Evolutionary conservation across 2,113 vertebrate species (phyloP).

Genomic region (Lutjanus erythropterus): DNA sequence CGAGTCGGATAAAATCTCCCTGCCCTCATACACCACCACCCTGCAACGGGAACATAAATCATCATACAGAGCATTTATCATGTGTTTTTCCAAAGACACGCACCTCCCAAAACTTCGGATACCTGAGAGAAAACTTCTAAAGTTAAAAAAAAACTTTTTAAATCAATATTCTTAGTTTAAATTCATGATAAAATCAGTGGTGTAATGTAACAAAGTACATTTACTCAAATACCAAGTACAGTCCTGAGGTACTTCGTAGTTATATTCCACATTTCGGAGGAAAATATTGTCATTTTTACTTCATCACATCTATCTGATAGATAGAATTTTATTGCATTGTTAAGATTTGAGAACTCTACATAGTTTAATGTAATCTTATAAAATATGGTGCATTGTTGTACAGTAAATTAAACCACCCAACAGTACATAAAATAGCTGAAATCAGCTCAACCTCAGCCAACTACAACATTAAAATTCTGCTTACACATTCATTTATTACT

Average conservation of each 20-base stretch:
- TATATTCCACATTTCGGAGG: no score
- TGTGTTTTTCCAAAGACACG: not conserved
- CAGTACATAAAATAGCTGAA: not conserved
- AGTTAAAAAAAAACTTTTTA: not conserved
- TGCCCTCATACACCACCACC: slow-evolving; percentile 95
- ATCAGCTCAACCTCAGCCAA: not conserved
- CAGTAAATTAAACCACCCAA: not conserved
- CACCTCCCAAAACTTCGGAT: no score
- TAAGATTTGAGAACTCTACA: not conserved
- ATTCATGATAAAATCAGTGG: not conserved
- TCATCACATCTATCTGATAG: not conserved
- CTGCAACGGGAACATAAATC: slow-evolving; percentile 73
- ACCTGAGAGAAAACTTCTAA: not conserved
- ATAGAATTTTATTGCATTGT: not conserved
- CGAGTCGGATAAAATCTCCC: slow-evolving; percentile 94
- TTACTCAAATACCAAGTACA: not conserved
- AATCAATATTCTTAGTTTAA: not conserved
- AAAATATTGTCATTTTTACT: not conserved
- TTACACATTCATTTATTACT: not conserved
- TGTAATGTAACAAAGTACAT: not conserved
- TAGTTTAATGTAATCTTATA: not conserved
- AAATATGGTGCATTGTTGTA: not conserved
- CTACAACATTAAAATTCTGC: not conserved
- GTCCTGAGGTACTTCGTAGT: no score
- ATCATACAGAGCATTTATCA: not conserved